phyloP scores from a whole-genome alignment of 2,888 invertebrate species.

The Spodoptera exigua region DNA sequence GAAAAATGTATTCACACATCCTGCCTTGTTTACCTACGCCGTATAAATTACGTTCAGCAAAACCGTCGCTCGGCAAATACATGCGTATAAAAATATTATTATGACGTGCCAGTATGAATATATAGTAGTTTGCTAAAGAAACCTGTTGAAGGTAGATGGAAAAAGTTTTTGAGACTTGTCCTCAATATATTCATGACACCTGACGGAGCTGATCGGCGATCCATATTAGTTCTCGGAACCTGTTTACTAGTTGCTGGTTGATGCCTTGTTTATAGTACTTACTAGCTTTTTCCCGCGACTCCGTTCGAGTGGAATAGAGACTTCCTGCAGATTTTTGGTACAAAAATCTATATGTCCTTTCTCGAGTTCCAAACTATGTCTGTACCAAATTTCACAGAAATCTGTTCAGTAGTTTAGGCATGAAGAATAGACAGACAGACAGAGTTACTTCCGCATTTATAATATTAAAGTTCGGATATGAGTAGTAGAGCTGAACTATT shows the following conservation, averaged over 20 bases:
- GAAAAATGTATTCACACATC: neutral
- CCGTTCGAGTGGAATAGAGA: too few relatives aligned
- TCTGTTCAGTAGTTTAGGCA: too few relatives aligned
- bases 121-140: conserved; percentile 52
- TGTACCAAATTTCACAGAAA: too few relatives aligned
- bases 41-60: conserved; percentile 31
- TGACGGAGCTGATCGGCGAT: conserved; percentile 22
- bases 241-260: conserved; percentile 14
- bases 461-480: too few relatives aligned
- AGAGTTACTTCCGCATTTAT: too few relatives aligned
- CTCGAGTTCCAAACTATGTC: too few relatives aligned
- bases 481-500: too few relatives aligned
- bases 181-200: conserved; percentile 46
- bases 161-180: conserved; percentile 45
- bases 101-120: conserved; percentile 44
- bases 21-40: conserved; percentile 10
- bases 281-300: too few relatives aligned
- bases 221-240: conserved; percentile 32
- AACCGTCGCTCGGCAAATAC: conserved; percentile 27
- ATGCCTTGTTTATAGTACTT: conserved; percentile 18
- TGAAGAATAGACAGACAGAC: too few relatives aligned
- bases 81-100: conserved; percentile 38
- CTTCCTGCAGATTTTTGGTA: too few relatives aligned
- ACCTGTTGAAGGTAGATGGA: conserved; percentile 56
- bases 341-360: too few relatives aligned